Evolutionary conservation across 2,113 vertebrate species (phyloP).

Genomic region (Balaeniceps rex): DNA sequence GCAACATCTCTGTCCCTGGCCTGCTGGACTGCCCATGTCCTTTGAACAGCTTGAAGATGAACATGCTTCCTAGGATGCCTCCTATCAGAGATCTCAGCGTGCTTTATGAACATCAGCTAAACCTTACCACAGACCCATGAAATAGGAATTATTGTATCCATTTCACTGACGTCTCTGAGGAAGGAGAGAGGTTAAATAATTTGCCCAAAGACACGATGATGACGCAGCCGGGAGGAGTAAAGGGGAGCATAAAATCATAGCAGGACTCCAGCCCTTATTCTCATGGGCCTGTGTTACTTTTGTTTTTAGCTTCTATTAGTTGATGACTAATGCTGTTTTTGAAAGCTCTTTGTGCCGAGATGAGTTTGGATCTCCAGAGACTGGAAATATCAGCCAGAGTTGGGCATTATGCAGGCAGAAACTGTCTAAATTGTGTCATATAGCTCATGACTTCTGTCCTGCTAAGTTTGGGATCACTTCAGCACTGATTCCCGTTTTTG

Average conservation of each 20-base stretch:
- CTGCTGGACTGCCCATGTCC: background rate
- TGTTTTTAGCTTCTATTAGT: background rate
- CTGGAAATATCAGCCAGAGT: background rate
- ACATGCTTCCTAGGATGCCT: background rate
- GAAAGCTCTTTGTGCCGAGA: background rate
- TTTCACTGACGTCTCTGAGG: background rate
- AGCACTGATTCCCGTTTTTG: background rate
- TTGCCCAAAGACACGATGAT: background rate
- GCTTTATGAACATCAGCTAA: background rate
- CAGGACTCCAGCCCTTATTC: background rate
- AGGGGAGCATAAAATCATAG: background rate
- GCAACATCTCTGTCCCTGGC: background rate
- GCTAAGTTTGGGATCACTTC: background rate
- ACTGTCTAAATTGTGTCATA: background rate
- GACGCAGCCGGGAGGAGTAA: background rate
- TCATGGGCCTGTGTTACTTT: background rate
- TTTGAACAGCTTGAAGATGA: background rate
- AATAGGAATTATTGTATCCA: background rate
- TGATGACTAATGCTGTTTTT: background rate
- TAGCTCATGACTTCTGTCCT: background rate
- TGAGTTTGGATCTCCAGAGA: background rate
- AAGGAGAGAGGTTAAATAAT: background rate
- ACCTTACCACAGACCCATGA: background rate
- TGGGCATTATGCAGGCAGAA: background rate
- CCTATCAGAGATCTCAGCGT: background rate